Evolutionary conservation across 1,140 invertebrate genomes (phyloP).

Genomic region (Wiebesia pumilae): DNA sequence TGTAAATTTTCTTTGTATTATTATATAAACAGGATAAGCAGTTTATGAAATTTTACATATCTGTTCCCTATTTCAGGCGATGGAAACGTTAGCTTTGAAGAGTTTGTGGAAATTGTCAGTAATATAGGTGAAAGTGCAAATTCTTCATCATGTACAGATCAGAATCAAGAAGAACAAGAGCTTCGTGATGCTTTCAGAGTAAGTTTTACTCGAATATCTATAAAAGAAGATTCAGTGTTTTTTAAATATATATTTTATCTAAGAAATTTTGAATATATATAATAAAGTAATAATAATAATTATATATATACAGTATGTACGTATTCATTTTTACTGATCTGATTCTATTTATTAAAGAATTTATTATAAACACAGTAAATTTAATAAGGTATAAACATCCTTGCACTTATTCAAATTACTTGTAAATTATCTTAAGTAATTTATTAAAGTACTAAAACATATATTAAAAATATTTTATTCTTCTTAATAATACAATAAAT

Average conservation of each 20-base stretch:
- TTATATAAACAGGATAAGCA: not conserved
- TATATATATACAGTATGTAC: too few species aligned
- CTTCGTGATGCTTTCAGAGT: slow-evolving; percentile 90
- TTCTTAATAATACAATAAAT: too few species aligned
- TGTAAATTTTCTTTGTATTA: not conserved
- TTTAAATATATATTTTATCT: not conserved
- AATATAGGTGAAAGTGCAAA: slow-evolving; percentile 84
- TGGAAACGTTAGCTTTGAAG: slow-evolving; percentile 93
- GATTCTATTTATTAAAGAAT: too few species aligned
- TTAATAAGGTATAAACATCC: too few species aligned
- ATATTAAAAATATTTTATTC: too few species aligned
- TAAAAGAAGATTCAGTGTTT: not conserved
- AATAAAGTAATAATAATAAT: too few species aligned
- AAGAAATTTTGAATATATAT: too few species aligned
- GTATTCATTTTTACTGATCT: too few species aligned
- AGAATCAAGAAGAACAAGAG: slow-evolving; percentile 87
- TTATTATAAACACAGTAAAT: too few species aligned
- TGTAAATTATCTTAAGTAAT: too few species aligned
- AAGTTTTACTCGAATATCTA: slow-evolving; percentile 57
- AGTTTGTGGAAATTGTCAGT: slow-evolving; percentile 93
- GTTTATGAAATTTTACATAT: not conserved
- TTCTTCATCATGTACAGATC: slow-evolving; percentile 78
- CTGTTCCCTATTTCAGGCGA: slow-evolving; percentile 78
- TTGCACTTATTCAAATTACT: too few species aligned
- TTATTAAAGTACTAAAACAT: too few species aligned